These are phyloP conservation scores for Bovichtus diacanthus DNA, from an alignment of 2,797 vertebrate species.

Conservation along the genomic window DNA sequence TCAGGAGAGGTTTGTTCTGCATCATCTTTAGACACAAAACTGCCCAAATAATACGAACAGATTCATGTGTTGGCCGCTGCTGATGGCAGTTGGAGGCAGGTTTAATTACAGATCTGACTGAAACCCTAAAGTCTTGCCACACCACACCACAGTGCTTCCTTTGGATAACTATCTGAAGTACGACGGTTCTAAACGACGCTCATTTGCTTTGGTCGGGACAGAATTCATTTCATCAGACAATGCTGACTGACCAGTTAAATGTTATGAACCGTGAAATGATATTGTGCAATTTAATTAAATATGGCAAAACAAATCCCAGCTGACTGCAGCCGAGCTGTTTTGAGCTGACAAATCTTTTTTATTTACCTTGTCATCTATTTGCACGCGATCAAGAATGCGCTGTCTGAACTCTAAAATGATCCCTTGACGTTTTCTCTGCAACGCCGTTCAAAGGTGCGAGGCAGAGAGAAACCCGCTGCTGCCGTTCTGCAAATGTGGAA, in stretches of 20 bases:
- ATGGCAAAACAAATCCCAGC: conserved; percentile 43
- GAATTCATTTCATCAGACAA: conserved; percentile 48
- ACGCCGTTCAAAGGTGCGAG: conserved; percentile 4
- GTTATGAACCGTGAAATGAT: conserved; percentile 67
- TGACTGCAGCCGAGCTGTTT: conserved; percentile 29
- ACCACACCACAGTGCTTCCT: conserved; percentile 6
- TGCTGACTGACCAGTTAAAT: conserved; percentile 54
- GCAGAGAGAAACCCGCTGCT: neutral
- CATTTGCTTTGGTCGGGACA: conserved; percentile 47
- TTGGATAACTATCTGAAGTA: conserved; percentile 47
- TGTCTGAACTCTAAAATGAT: conserved; percentile 11
- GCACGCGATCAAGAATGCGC: conserved; percentile 7
- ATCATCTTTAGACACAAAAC: neutral
- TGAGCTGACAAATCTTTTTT: conserved; percentile 44
- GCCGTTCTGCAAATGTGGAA: conserved; percentile 9
- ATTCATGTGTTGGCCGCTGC: conserved; percentile 3
- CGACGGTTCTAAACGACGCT: conserved; percentile 48
- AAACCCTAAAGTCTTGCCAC: neutral
- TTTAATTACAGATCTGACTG: conserved; percentile 13
- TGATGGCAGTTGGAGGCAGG: neutral
- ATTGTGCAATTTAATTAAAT: conserved; percentile 64
- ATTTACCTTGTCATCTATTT: conserved; percentile 34
- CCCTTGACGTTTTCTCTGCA: neutral
- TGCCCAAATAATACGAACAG: neutral
- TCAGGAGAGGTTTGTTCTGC: neutral